Percentiles rank a stretch among this genome's conserved stretches.
Evolutionary conservation across 2,888 invertebrate genomes (phyloP).

Genomic region (Tenthredo livida): DNA sequence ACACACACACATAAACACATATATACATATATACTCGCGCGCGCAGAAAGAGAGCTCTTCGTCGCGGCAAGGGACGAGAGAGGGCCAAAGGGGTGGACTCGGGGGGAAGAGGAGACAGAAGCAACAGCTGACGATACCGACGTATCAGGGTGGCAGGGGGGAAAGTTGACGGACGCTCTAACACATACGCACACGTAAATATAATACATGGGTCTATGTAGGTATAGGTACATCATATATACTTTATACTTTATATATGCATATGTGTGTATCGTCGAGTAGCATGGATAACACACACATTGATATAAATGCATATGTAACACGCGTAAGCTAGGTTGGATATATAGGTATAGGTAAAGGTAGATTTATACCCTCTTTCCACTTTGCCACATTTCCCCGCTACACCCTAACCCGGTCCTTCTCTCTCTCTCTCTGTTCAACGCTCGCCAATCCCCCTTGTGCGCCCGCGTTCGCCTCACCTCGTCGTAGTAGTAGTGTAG

Average conservation of each 20-base stretch:
- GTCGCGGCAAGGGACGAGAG: constrained; percentile 29
- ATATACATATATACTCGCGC: constrained; percentile 48
- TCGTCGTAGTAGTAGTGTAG: not conserved
- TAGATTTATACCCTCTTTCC: constrained; percentile 38
- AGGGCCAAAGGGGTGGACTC: constrained; percentile 27
- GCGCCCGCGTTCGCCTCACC: constrained; percentile 37
- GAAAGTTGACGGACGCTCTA: constrained; percentile 12
- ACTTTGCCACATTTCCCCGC: constrained; percentile 51
- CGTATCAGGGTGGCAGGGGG: constrained; percentile 50
- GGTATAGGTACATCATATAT: too few relatives aligned
- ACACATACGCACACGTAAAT: not conserved
- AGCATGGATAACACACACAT: not conserved
- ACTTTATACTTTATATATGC: not conserved
- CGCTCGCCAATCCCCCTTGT: constrained; percentile 7
- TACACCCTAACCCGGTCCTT: constrained; percentile 42
- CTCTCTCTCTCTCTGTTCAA: constrained; percentile 35
- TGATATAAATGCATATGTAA: not conserved
- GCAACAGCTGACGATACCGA: constrained; percentile 72
- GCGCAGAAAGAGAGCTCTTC: constrained; percentile 41
- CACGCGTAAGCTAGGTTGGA: not conserved
- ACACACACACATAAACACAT: not conserved
- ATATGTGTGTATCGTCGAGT: not conserved
- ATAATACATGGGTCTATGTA: not conserved
- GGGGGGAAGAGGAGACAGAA: constrained; percentile 56
- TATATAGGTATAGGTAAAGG: not conserved